A percentile compares a stretch with the other conserved stretches of the same genome.
Evolutionary conservation across 2,113 vertebrate species (phyloP).

Genomic region (Centrocercus urophasianus): DNA sequence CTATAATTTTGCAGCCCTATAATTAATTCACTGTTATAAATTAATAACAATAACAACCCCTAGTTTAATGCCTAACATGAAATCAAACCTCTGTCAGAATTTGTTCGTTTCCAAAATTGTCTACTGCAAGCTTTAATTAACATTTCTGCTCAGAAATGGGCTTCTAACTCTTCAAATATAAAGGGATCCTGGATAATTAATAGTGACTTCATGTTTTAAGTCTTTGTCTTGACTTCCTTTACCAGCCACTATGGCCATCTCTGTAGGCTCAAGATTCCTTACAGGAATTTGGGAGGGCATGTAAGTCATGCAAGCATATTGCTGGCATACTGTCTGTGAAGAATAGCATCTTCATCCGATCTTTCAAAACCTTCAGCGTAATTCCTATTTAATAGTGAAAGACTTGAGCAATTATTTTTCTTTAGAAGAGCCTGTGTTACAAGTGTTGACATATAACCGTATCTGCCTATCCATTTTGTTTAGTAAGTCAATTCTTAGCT

Average conservation of each 20-base stretch:
- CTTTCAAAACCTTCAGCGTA: background rate
- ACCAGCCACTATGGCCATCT: background rate
- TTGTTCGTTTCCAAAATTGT: background rate
- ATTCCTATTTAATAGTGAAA: background rate
- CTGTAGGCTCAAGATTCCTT: background rate
- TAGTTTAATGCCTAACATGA: background rate
- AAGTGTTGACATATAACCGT: background rate
- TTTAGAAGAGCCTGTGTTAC: background rate
- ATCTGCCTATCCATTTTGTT: background rate
- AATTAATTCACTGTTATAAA: background rate
- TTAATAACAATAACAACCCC: background rate
- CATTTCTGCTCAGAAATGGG: background rate
- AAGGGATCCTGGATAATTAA: background rate
- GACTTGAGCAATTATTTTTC: background rate
- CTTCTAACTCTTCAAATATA: background rate
- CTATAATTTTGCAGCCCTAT: background rate
- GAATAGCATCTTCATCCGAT: background rate
- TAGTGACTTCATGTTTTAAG: background rate
- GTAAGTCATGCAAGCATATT: background rate
- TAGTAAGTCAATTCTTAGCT: background rate
- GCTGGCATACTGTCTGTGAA: background rate
- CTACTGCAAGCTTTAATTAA: background rate
- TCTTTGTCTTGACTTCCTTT: background rate
- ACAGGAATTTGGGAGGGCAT: background rate
- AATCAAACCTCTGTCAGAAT: background rate